phyloP scores from a whole-genome alignment of 2,797 vertebrate genomes.

The Ceyx erithaca region DNA sequence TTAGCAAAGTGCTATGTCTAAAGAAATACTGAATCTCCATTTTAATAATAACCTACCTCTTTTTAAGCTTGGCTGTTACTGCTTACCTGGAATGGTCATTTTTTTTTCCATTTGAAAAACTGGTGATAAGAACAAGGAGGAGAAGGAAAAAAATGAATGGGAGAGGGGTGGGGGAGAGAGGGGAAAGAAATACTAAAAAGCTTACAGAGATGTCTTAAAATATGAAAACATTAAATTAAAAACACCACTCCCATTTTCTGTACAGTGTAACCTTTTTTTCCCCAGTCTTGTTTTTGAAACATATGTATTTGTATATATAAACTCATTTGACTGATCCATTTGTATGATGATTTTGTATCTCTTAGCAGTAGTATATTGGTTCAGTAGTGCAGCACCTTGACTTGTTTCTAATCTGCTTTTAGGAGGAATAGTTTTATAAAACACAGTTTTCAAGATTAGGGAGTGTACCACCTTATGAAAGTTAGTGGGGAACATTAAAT shows the following conservation, averaged over 20 bases:
- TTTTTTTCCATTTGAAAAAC: not conserved
- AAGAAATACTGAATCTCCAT: conserved; percentile 68
- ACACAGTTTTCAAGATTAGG: not conserved
- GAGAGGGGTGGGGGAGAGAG: not conserved
- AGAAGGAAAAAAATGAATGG: not conserved
- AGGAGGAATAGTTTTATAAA: not conserved
- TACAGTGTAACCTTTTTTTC: not conserved
- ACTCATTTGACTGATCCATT: not conserved
- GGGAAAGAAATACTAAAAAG: not conserved
- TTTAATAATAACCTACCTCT: conserved; percentile 33
- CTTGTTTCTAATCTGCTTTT: not conserved
- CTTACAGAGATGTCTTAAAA: not conserved
- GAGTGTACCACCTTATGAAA: not conserved
- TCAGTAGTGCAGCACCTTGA: not conserved
- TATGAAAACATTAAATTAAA: not conserved
- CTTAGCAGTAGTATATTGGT: not conserved
- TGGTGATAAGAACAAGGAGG: not conserved
- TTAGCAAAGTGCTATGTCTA: conserved; percentile 76
- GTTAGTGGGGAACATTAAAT: not conserved
- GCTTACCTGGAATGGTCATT: conserved; percentile 30
- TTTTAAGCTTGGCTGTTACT: conserved; percentile 33
- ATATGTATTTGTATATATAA: not conserved
- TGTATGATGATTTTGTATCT: not conserved
- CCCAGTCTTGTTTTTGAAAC: not conserved
- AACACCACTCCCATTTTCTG: not conserved